A percentile compares a stretch with the other conserved stretches of the same genome.
Evolutionary conservation across 2,797 vertebrate genomes (phyloP).

Genomic region (Pogonophryne albipinna): DNA sequence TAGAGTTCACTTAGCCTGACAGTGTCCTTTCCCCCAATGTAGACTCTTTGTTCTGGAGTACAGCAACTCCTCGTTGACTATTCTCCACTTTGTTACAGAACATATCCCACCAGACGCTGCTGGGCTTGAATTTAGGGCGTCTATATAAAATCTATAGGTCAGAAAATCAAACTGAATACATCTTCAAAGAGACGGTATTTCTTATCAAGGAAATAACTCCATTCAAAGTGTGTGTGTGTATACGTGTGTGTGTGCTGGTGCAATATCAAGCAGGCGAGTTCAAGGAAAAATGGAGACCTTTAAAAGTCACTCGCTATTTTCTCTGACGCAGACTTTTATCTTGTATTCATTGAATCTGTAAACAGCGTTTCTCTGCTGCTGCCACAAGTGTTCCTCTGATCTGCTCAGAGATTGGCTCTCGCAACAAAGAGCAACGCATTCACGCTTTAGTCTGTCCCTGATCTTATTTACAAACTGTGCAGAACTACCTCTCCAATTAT

Average conservation of each 20-base stretch:
- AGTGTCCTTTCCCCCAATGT: constrained; percentile 31
- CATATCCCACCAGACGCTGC: constrained; percentile 40
- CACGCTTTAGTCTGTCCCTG: no score
- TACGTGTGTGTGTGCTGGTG: constrained; percentile 33
- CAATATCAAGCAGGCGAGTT: constrained; percentile 79
- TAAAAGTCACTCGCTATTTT: constrained; percentile 84
- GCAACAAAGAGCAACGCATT: constrained; percentile 74
- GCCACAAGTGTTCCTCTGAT: constrained; percentile 81
- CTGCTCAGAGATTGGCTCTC: constrained; percentile 77
- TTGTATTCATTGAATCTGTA: constrained; percentile 84
- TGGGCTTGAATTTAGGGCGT: constrained; percentile 55
- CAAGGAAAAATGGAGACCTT: constrained; percentile 84
- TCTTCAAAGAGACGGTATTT: constrained; percentile 77
- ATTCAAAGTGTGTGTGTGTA: constrained; percentile 63
- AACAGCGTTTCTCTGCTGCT: constrained; percentile 81
- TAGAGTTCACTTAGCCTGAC: constrained; percentile 30
- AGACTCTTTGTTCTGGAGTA: constrained; percentile 48
- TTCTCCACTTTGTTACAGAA: constrained; percentile 49
- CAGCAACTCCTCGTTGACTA: constrained; percentile 38
- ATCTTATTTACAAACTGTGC: no score
- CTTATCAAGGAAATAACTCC: constrained; percentile 78
- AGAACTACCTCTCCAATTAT: no score
- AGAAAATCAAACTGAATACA: constrained; percentile 72
- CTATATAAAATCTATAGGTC: constrained; percentile 71
- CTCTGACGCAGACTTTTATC: constrained; percentile 82